Base-by-base conservation (phyloP, 2,888 invertebrate species). In the Ichneumon xanthorius region DNA sequence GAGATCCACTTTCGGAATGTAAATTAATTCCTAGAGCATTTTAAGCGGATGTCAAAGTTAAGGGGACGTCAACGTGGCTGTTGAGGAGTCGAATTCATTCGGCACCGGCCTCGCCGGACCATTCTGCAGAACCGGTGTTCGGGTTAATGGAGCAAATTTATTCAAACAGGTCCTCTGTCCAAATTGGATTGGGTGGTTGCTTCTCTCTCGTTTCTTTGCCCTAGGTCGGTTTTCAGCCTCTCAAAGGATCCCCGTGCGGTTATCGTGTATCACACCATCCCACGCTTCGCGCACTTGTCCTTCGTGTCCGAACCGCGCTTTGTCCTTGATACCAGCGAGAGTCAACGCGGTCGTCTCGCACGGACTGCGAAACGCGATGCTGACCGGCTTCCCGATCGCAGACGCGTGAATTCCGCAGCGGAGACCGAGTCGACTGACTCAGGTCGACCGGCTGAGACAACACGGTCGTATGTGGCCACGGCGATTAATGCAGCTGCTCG, bases 401-500 rank as follows among this genome's bases (percentile, higher is more conserved):
- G 22, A 58, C 58, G 22, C 58, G 11, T 22, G 22, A 58, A 58
- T 58, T 58, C 26, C 58, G 58, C 22, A 22, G 3, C 9, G 22
- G 22, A 11, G 22, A 22, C 58, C 1, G 22, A 45, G 58, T 14
- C 22, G 19, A 22, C 55, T 14, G 11, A 22, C 22, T 22, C 11
- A 14, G 37, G 19, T 67, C 2, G 22, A 19, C 65, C 61, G 26
- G 30, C 30, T 6, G 30, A 61, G 61, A 16, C 61, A 61, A 30
- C 30, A 7, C 14, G 37, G 16, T 30, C 50, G 45, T 58, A 72
- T 33, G 33, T 14, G 22, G 19, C 14, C 45, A 11, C 70, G 14
- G 71, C 37, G 53, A 61, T 61, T 58, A 45, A 4, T 14, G 22
- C 83, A 83, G 83, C 83, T 83, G 83, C 83, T 75, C 53, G 75